phyloP scores from a whole-genome alignment of 2,888 invertebrate species.

The Nesidiocoris tenuis region DNA sequence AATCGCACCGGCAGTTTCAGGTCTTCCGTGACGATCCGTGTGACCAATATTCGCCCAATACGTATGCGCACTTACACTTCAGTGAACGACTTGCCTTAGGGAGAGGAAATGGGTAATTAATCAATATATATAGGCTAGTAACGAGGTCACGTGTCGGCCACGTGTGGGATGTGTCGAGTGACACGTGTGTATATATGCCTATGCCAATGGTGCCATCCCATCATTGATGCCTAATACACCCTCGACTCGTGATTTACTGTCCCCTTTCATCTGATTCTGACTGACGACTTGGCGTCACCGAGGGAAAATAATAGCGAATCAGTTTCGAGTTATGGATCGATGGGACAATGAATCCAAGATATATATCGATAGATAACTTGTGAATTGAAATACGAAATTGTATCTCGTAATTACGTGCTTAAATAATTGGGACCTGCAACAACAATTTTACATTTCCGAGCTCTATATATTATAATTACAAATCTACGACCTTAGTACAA shows the following conservation, averaged over 20 bases:
- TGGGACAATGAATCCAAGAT: no score
- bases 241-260: conserved; percentile 32
- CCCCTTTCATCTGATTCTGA: background rate
- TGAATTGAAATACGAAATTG: no score
- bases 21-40: no score
- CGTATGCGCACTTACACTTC: background rate
- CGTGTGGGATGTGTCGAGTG: conserved; percentile 19
- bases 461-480: no score
- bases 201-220: conserved; percentile 28
- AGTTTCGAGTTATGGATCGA: no score
- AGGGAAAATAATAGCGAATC: background rate
- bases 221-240: conserved; percentile 41
- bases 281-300: background rate
- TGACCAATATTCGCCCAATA: background rate
- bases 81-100: background rate
- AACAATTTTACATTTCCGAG: no score
- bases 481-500: no score
- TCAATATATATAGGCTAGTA: conserved; percentile 38
- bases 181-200: conserved; percentile 22
- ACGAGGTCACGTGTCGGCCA: conserved; percentile 41
- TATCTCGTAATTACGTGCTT: no score
- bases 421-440: no score
- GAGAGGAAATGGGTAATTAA: conserved; percentile 35
- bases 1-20: no score
- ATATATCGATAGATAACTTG: no score